Evolutionary conservation across 2,888 invertebrate species (phyloP), one percentile per base, ranked within the genome.

Genomic region (Saturnia pavonia): DNA sequence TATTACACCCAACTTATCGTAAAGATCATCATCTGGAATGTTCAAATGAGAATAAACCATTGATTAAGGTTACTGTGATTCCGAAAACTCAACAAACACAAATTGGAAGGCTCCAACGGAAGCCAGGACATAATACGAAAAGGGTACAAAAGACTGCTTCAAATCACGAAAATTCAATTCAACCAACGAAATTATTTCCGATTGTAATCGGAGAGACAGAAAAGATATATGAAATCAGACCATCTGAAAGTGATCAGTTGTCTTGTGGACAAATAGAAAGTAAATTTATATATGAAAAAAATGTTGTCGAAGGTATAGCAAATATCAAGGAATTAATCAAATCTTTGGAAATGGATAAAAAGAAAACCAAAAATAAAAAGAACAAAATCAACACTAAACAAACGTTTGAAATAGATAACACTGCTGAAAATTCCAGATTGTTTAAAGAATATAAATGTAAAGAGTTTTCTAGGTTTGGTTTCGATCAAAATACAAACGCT

Each of bases 61-160:
- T 87, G 1, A 88, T 91, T 68, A 83, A 86, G 83, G 86, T 91
- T 3, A 90, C 87, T 7, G 84, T 91, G 0, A 85, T 86, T 74
- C 89, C 90, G 12, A 87, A 84, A 77, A 71, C 73, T 40, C 74
- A 76, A 19, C 77, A 80, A 69, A 77, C 79, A 63, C 78, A 81
- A 70, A 78, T 78, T 2, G 74, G 78, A 8, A 83, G 82, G 72
- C 72, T 80, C 0, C 76, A 82, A 19, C 80, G 80, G 69, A 84
- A 82, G 73, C 77, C 78, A 27, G 79, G 75, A 74, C 74, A 74
- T 69, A 70, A 72, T 14, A 73, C 76, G 19, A 86, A 82, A 67
- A 80, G 71, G 70, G 69, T 87, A 6, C 82, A 86, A 51, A 82
- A 75, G 22, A 85, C 84, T 34, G 70, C 78, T n/a, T 88, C 87